Evolutionary conservation across 2,113 vertebrate species (phyloP), one percentile per base, ranked within the genome.

Genomic region (Emberiza fucata): DNA sequence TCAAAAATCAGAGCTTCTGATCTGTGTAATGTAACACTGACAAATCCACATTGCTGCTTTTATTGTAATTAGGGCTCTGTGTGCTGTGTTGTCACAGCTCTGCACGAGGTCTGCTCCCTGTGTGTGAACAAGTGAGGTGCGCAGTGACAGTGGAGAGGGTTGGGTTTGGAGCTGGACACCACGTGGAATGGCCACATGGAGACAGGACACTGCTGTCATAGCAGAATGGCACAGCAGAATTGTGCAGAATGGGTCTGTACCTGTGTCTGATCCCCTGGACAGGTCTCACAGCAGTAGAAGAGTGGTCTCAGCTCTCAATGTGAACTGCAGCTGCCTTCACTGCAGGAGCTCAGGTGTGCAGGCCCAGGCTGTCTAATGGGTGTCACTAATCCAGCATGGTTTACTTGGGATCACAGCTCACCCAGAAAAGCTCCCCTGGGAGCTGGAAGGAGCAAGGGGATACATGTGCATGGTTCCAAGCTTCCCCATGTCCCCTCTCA

Each of bases 21-120:
- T 89, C 93, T 78, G 50, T 89, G 86, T 96, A 94, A 96, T 0
- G 2, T 25, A 87, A 94, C 77, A 92, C 88, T 12, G 4, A 72
- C 70, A 89, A 95, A 89, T 71, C 71, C 79, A 88, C 72, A 63
- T 68, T 6, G 0, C 80, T 91, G 88, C 87, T 94, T 93, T 94
- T 94, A 71, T 76, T 91, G 69, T 83, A 71, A 96, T 96, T 95
- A 76, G 50, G 50, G 48, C 18, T n/a, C 28, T 45, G 22, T 9
- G 29, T 48, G 33, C 33, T 54, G 45, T 7, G 4, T 70, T 47
- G 8, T 39, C 6, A 1, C 75, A 65, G 63, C 33, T 70, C 59
- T 90, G n/a, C 44, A 82, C 0, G 1, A 61, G 64, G 59, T 14
- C 61, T 8, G 13, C 25, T 81, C 54, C 29, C 18, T 27, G 2